phyloP scores from a whole-genome alignment of 1,140 invertebrate species.

The Vollenhovia emeryi region DNA sequence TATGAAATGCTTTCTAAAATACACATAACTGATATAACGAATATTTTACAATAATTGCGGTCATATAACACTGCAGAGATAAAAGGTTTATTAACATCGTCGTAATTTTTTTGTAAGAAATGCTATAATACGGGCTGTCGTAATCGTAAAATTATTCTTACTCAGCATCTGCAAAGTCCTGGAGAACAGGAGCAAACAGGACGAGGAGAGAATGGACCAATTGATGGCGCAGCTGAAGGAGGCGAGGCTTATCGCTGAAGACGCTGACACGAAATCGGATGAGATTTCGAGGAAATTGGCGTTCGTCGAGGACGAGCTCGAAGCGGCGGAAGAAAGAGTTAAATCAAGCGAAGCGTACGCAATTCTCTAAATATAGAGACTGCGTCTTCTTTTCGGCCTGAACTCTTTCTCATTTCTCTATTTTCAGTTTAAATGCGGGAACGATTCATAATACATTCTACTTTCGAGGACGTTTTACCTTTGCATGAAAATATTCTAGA shows the following conservation, averaged over 20 bases:
- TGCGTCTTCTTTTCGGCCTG: constrained; percentile 27
- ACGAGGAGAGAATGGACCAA: constrained; percentile 91
- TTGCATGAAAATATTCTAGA: neutral
- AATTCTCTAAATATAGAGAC: constrained; percentile 44
- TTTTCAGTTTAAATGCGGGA: constrained; percentile 28
- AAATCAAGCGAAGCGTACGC: constrained; percentile 93
- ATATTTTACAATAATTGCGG: neutral
- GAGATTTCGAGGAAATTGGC: constrained; percentile 95
- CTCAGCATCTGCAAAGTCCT: constrained; percentile 91
- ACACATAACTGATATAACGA: neutral
- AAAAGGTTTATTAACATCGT: neutral
- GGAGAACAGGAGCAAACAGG: constrained; percentile 90
- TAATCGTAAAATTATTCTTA: constrained; percentile 45
- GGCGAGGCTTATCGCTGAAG: constrained; percentile 91
- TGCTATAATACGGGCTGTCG: neutral
- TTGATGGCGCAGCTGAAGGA: constrained; percentile 91
- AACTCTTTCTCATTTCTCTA: constrained; percentile 31
- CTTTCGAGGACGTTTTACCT: neutral
- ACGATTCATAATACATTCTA: neutral
- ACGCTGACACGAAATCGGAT: constrained; percentile 93
- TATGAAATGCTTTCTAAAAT: neutral
- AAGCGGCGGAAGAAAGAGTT: constrained; percentile 93
- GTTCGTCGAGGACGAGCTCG: constrained; percentile 95
- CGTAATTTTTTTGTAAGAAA: neutral
- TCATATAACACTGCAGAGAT: neutral